Conservation (phyloP, 37 sponge, comb jelly and placozoan genomes). For the Mnemiopsis leidyi region DNA sequence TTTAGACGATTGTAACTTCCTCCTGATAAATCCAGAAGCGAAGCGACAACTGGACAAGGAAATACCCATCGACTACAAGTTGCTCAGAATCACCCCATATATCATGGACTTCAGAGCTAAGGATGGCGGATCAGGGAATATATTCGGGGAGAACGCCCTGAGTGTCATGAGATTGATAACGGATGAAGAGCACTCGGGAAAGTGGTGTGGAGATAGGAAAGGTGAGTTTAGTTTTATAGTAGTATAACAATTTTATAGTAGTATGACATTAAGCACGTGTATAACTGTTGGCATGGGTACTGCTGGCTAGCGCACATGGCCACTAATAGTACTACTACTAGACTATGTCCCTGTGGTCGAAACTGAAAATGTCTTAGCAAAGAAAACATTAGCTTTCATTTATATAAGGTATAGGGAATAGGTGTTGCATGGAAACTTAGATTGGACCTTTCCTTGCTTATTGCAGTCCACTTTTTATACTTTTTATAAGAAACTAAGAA, state of each 20-base stretch:
- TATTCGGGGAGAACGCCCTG: background rate
- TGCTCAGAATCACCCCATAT: background rate
- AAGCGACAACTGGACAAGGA: background rate
- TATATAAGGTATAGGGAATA: too few species aligned
- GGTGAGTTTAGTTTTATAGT: background rate
- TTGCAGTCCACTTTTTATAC: too few species aligned
- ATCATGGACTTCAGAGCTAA: background rate
- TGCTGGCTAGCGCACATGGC: too few species aligned
- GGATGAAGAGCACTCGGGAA: background rate
- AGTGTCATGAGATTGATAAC: background rate
- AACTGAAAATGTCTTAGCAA: too few species aligned
- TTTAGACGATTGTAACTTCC: background rate
- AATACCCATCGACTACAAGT: background rate
- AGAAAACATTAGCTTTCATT: too few species aligned
- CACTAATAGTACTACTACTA: too few species aligned
- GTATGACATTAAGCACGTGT: background rate
- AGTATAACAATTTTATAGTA: background rate
- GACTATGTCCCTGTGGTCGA: too few species aligned
- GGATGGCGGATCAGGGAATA: background rate
- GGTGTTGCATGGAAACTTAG: too few species aligned
- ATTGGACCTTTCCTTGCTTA: too few species aligned
- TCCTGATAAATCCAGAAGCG: background rate
- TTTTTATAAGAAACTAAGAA: too few species aligned
- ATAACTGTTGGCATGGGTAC: too few species aligned
- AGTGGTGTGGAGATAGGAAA: background rate